Evolutionary conservation across 2,888 invertebrate genomes (phyloP).

Genomic region (Atrina japonica): DNA sequence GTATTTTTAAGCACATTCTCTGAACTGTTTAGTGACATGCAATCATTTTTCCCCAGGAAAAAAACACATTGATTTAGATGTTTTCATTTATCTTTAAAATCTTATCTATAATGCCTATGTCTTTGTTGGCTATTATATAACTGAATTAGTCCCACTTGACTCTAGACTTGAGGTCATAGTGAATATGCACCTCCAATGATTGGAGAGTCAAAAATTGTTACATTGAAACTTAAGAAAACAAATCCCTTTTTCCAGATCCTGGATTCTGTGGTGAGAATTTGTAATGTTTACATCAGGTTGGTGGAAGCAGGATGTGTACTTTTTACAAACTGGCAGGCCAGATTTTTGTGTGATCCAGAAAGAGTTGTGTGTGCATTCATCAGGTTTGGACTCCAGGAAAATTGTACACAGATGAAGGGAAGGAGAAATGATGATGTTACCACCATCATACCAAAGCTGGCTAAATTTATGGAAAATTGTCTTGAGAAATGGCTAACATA

Average conservation of each 20-base stretch:
- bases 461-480: slow-evolving; percentile 42
- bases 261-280: slow-evolving; percentile 64
- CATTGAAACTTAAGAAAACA: no score
- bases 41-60: no score
- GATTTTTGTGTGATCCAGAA: slow-evolving; percentile 58
- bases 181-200: no score
- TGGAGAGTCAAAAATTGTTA: no score
- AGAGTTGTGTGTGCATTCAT: slow-evolving; percentile 47
- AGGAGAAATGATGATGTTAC: slow-evolving; percentile 39
- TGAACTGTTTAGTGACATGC: no score
- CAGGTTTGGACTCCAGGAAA: slow-evolving; percentile 48
- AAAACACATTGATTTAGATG: no score
- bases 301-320: slow-evolving; percentile 65
- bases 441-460: slow-evolving; percentile 32
- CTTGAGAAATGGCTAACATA: slow-evolving; percentile 60
- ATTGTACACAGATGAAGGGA: slow-evolving; percentile 40
- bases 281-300: slow-evolving; percentile 61
- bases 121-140: no score
- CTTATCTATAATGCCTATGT: no score
- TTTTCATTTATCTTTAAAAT: no score
- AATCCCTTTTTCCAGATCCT: slow-evolving; percentile 63
- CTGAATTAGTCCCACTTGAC: no score
- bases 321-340: slow-evolving; percentile 64
- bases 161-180: no score
- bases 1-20: no score